Percentiles rank a stretch among this genome's conserved stretches.
Evolutionary conservation across 2,888 invertebrate genomes (phyloP).

Genomic region (Dorcus parallelipipedus): DNA sequence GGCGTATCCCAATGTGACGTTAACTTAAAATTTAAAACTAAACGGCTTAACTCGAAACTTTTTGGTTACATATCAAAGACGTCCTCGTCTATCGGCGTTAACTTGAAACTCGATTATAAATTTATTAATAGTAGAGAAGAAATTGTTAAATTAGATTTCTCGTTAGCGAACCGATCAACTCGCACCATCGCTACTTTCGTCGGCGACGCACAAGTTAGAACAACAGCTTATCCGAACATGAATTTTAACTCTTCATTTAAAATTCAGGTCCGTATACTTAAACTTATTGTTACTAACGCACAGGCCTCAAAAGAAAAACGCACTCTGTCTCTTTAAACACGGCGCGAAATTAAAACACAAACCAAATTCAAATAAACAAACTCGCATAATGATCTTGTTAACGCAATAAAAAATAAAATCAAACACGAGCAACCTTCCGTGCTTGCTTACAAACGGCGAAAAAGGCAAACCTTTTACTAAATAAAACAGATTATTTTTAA

Average conservation of each 20-base stretch:
- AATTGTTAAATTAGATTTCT: slow-evolving; percentile 52
- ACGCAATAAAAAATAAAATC: no score
- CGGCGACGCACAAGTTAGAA: slow-evolving; percentile 65
- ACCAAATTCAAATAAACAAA: no score
- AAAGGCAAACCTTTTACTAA: no score
- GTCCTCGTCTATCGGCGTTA: slow-evolving; percentile 51
- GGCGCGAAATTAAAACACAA: no score
- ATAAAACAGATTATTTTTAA: background rate
- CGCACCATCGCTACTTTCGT: slow-evolving; percentile 51
- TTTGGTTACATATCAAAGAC: slow-evolving; percentile 62
- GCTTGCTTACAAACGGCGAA: no score
- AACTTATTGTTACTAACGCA: background rate
- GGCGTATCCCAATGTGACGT: slow-evolving; percentile 76
- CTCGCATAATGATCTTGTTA: no score
- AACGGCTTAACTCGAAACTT: slow-evolving; percentile 69
- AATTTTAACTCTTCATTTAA: slow-evolving; percentile 65
- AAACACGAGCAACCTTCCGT: no score
- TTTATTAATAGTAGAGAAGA: slow-evolving; percentile 58
- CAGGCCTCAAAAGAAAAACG: no score
- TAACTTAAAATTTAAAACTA: slow-evolving; percentile 73
- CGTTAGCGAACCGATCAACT: slow-evolving; percentile 33
- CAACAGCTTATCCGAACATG: slow-evolving; percentile 72
- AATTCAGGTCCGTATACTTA: slow-evolving; percentile 57
- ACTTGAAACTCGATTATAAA: slow-evolving; percentile 65
- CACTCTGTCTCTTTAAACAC: no score